These are phyloP conservation scores for Erethizon dorsatum DNA, from an alignment of 2,797 vertebrate species.

Conservation along the genomic window DNA sequence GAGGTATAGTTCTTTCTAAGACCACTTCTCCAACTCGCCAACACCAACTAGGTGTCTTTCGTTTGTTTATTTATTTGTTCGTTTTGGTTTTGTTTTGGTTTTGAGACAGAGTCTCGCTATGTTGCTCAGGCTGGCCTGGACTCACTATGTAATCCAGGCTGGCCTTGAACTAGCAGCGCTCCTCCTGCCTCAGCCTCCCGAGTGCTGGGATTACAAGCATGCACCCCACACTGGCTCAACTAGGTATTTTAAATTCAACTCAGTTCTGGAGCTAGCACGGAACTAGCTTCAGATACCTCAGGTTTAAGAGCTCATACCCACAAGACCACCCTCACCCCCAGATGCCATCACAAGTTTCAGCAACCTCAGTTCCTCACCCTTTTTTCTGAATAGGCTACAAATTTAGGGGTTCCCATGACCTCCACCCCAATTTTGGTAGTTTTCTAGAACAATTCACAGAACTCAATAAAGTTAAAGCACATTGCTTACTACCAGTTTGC, in stretches of 20 bases:
- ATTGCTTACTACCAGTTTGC: neutral
- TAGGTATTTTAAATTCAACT: neutral
- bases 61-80: too few species aligned
- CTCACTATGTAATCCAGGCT: too few species aligned
- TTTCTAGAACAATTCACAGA: neutral
- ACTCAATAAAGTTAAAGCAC: neutral
- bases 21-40: neutral
- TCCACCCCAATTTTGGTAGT: neutral
- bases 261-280: neutral
- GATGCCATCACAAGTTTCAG: neutral
- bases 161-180: too few species aligned
- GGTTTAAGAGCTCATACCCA: neutral
- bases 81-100: too few species aligned
- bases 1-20: neutral
- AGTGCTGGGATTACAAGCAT: too few species aligned
- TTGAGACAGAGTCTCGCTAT: too few species aligned
- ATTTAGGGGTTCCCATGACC: neutral
- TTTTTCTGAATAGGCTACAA: neutral
- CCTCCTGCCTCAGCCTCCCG: too few species aligned
- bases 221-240: neutral
- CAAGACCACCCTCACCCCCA: neutral
- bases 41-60: neutral
- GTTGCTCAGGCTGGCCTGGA: too few species aligned
- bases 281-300: neutral
- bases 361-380: neutral